Base-by-base conservation (phyloP, 2,888 invertebrate genomes). In the Apotomis capreana region DNA sequence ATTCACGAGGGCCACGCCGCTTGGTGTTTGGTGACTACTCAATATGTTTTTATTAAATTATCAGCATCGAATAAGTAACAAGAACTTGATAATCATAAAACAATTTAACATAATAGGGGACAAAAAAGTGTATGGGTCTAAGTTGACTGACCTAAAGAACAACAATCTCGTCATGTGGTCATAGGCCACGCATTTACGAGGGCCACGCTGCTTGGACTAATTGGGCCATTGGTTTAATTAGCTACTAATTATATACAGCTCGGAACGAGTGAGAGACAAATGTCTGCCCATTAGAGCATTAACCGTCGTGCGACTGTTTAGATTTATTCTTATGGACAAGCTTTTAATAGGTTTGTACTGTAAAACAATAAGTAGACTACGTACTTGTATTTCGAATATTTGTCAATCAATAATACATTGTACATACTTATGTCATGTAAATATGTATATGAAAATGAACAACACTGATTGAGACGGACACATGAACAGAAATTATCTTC, bases 261-360 rank as follows among this genome's bases (percentile, higher is more conserved):
- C 58, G 52, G 59, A 72, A 72, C 62, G 63, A 71, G 67, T 63
- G 62, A 36, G 70, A 72, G 72, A 72, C 68, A 59, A 63, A 72
- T 72, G 72, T n/a, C 36, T 6, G 62, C 10, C 67, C 54, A 68
- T 68, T 72, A 72, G 36, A 37, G 63, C 52, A 49, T 46, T 61
- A 69, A 26, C 62, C 57, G 61, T 26, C 37, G 49, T 26, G 36
- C 59, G 54, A 52, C 51, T 68, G 62, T 68, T 68, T 58, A 49
- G 61, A 62, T 71, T 68, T 62, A 71, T 62, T 68, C 59, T 54
- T 54, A 63, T 63, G 54, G 40, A 44, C 58, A 46, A 40, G 49
- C 40, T 67, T 26, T 71, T 68, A 26, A 62, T 55, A 57, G 61
- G 26, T 60, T 52, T 55, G 44, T 49, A 5, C 51, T 55, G 37